Evolutionary conservation across 2,888 invertebrate genomes (phyloP).

Genomic region (Cantharis lateralis): DNA sequence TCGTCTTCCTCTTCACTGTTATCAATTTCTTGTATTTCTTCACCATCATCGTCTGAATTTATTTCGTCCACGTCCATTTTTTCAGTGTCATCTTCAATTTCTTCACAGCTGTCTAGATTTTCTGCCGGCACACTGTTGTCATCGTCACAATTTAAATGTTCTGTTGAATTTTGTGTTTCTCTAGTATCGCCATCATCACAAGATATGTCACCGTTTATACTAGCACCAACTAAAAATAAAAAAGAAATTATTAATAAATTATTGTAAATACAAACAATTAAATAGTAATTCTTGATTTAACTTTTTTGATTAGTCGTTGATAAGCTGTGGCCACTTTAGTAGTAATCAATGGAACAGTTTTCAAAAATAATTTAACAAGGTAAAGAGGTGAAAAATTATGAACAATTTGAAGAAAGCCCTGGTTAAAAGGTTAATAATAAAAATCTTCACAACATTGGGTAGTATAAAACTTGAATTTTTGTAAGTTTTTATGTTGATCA

Average conservation of each 20-base stretch:
- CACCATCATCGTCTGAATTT: constrained; percentile 34
- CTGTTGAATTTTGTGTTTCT: not conserved
- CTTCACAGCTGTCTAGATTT: not conserved
- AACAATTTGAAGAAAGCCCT: no score
- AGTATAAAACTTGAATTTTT: no score
- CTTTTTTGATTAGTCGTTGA: no score
- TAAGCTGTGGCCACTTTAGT: no score
- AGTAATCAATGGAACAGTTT: no score
- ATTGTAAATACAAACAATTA: not conserved
- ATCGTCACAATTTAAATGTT: not conserved
- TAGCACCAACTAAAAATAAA: constrained; percentile 36
- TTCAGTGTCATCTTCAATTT: constrained; percentile 28
- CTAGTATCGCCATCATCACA: constrained; percentile 34
- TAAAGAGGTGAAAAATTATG: no score
- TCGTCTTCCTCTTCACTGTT: constrained; percentile 26
- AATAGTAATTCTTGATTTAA: not conserved
- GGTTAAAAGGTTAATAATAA: no score
- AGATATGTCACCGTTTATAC: constrained; percentile 51
- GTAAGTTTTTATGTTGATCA: no score
- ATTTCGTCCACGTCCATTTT: constrained; percentile 36
- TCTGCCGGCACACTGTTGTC: not conserved
- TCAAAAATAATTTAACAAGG: no score
- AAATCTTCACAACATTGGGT: no score
- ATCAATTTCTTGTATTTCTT: constrained; percentile 30
- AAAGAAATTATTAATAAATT: constrained; percentile 9